Conservation (phyloP, 2,797 vertebrate genomes). For the Mionectes olivaceus region DNA sequence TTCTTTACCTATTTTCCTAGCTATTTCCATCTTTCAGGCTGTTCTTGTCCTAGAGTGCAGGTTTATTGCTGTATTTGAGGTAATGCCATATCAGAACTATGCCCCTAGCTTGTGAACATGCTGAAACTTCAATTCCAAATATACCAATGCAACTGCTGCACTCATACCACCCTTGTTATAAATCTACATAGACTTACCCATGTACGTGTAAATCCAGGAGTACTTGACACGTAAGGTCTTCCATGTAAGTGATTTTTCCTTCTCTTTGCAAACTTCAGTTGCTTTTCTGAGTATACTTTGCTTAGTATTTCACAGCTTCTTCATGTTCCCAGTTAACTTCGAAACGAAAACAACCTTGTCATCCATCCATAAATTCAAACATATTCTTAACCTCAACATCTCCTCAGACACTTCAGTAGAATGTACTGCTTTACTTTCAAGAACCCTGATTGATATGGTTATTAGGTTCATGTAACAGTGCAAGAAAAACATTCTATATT, state of each 20-base stretch:
- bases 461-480: constrained; percentile 65
- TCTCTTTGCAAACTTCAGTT: constrained; percentile 23
- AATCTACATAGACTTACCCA: background rate
- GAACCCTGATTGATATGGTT: constrained; percentile 69
- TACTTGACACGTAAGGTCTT: constrained; percentile 38
- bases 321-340: constrained; percentile 35
- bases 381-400: constrained; percentile 60
- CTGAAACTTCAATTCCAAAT: background rate
- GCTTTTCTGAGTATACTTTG: constrained; percentile 26
- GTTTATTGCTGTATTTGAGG: background rate
- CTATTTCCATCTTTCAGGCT: background rate
- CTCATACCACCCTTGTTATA: background rate
- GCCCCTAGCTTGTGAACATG: background rate
- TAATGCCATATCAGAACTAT: background rate
- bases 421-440: constrained; percentile 61
- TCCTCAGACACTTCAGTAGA: constrained; percentile 51
- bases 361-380: constrained; percentile 57
- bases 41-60: background rate
- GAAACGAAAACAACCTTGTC: constrained; percentile 60
- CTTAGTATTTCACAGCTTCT: constrained; percentile 22
- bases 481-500: constrained; percentile 55
- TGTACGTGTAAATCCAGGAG: background rate
- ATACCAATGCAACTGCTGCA: background rate
- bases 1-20: background rate
- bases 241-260: constrained; percentile 18